phyloP scores from a whole-genome alignment of 2,797 vertebrate genomes.

The Ataeniobius toweri region DNA sequence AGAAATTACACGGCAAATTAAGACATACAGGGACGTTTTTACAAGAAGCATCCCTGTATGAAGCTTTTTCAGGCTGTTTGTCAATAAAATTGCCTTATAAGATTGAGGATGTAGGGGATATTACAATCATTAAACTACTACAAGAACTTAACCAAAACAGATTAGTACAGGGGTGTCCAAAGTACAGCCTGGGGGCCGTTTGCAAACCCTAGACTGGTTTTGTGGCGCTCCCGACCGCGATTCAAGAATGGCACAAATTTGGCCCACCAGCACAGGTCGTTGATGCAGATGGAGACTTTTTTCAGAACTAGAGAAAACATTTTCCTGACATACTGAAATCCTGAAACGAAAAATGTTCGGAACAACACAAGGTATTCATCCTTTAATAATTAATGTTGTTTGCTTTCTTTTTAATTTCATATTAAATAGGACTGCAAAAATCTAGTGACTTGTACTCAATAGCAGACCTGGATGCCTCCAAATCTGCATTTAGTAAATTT shows the following conservation, averaged over 20 bases:
- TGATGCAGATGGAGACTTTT: background rate
- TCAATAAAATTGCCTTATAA: constrained; percentile 14
- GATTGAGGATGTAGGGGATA: constrained; percentile 20
- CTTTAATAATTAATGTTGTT: background rate
- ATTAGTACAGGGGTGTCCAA: background rate
- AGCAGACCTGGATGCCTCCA: too few relatives aligned
- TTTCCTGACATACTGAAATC: background rate
- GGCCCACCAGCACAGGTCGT: background rate
- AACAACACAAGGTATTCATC: background rate
- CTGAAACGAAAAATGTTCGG: background rate
- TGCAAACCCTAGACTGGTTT: too few relatives aligned
- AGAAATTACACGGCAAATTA: constrained; percentile 33
- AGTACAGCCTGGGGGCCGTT: background rate
- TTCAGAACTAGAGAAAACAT: background rate
- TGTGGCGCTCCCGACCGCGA: background rate
- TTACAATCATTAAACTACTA: constrained; percentile 26
- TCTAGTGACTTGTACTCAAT: too few relatives aligned
- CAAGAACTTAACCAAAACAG: background rate
- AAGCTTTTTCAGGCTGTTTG: constrained; percentile 9
- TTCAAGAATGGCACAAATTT: background rate
- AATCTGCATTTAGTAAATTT: too few relatives aligned
- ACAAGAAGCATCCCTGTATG: background rate
- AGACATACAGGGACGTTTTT: constrained; percentile 22
- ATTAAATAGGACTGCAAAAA: too few relatives aligned
- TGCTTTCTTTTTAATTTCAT: background rate